These are phyloP conservation scores for Aurelia coerulea DNA, from an alignment of 30 jellyfish, hydroid and myxozoan species.

Conservation along the genomic window DNA sequence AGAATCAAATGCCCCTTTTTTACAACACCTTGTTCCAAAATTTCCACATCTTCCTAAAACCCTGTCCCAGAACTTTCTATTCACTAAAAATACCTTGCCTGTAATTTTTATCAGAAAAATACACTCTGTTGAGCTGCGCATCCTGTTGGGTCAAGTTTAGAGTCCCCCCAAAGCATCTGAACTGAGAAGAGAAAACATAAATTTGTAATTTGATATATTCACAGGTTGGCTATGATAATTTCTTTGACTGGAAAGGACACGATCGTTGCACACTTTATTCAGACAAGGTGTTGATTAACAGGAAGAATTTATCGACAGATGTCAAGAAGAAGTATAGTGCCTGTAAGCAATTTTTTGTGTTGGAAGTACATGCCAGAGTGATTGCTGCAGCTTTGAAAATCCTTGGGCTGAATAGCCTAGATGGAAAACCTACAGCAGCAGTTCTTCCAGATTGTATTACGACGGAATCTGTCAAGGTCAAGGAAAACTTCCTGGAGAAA, in stretches of 20 bases:
- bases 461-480: background rate
- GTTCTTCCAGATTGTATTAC: constrained; percentile 1
- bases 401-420: background rate
- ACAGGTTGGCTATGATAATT: constrained; percentile 18
- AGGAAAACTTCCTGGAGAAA: background rate
- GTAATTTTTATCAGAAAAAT: no score
- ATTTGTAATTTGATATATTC: background rate
- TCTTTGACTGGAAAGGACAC: background rate
- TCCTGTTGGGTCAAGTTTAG: no score
- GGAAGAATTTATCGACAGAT: constrained; percentile 8
- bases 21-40: no score
- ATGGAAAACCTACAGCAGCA: constrained; percentile 18
- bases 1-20: no score
- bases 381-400: constrained; percentile 27
- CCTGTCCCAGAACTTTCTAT: no score
- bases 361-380: constrained; percentile 16
- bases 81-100: no score
- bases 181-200: no score
- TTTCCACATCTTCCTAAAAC: no score
- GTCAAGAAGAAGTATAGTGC: constrained; percentile 23
- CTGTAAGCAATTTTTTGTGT: background rate
- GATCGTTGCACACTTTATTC: constrained; percentile 11
- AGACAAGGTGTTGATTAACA: constrained; percentile 13
- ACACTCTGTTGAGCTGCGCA: no score
- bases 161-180: no score